Evolutionary conservation across 2,888 invertebrate genomes (phyloP), one percentile per base, ranked within the genome.

Genomic region (Dolichopus griseipennis): DNA sequence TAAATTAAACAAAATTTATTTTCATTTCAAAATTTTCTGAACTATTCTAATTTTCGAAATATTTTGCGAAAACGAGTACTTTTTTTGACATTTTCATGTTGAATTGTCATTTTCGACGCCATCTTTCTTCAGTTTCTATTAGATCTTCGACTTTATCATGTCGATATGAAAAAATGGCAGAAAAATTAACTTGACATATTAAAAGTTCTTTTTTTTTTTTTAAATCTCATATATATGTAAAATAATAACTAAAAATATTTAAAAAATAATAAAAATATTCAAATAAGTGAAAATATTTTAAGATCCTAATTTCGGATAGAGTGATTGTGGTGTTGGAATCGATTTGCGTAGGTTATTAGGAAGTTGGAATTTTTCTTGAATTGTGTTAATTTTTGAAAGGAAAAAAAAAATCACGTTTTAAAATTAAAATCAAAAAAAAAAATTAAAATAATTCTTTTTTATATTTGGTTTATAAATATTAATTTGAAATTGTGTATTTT

Each of bases 401-500:
- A 41, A 52, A 52, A 52, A 52, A 52, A 52, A 52, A 52, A 52
- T 18, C 52, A 52, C 52, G 52, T 52, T 52, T 52, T 52, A 18
- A 52, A 52, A 52, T 41, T 18, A 18, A 52, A 52, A 18, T 18
- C 52, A 18, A n/a, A 52, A 52, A 52, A 52, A 52, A 52, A 52
- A 52, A 52, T 41, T 18, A 52, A 52, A 52, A 18, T 41, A 5
- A 41, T 12, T 37, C 37, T 37, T 7, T 41, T 52, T 52, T 52
- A 18, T 52, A 52, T 18, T 52, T 52, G 52, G 15, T 41, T 41
- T 52, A n/a, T 22, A 62, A 62, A 22, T 62, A 20, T 62, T 22
- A 20, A 8, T 62, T 62, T 62, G 61, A 61, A 61, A 61, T 61
- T 64, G 64, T 64, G 64, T 33, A 64, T 15, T 64, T 33, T 33